Percentiles rank a stretch among this genome's conserved stretches.
Conservation (phyloP, 2,888 invertebrate species). For the Parascotia fuliginaria region DNA sequence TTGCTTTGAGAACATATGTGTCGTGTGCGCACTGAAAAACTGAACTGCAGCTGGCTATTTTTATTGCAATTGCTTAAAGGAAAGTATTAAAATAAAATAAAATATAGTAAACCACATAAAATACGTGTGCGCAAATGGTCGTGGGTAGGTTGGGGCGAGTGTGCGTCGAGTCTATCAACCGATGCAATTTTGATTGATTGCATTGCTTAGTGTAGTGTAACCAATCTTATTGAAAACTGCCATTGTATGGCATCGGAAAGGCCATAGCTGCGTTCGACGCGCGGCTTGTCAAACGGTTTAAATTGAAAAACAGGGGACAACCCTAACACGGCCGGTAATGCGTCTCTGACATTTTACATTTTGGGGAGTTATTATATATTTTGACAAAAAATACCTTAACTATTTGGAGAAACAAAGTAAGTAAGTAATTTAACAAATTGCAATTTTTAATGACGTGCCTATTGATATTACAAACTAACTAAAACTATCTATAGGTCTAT, state of each 20-base stretch:
- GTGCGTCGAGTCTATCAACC: constrained; percentile 75
- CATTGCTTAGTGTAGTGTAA: constrained; percentile 85
- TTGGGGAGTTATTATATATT: constrained; percentile 68
- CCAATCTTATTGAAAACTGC: constrained; percentile 85
- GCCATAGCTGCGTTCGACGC: constrained; percentile 78
- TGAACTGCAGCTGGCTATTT: background rate
- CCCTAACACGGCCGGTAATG: constrained; percentile 71
- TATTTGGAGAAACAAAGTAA: too few relatives aligned
- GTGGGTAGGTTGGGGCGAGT: constrained; percentile 59
- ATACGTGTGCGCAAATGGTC: constrained; percentile 49
- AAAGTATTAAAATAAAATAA: constrained; percentile 21
- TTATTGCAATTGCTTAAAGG: background rate
- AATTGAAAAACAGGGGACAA: constrained; percentile 83
- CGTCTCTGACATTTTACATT: constrained; percentile 79
- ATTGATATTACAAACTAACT: too few relatives aligned
- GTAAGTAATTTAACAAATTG: constrained; percentile 27
- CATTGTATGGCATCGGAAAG: constrained; percentile 78
- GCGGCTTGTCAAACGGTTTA: constrained; percentile 82
- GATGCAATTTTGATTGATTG: constrained; percentile 85
- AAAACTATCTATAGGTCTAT: too few relatives aligned
- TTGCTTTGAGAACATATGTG: background rate
- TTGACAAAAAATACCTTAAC: constrained; percentile 46
- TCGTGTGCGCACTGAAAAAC: background rate
- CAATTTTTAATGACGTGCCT: constrained; percentile 7
- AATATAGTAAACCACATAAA: constrained; percentile 40